Evolutionary conservation across 2,113 vertebrate genomes (phyloP).

Genomic region (Pandion haliaetus): DNA sequence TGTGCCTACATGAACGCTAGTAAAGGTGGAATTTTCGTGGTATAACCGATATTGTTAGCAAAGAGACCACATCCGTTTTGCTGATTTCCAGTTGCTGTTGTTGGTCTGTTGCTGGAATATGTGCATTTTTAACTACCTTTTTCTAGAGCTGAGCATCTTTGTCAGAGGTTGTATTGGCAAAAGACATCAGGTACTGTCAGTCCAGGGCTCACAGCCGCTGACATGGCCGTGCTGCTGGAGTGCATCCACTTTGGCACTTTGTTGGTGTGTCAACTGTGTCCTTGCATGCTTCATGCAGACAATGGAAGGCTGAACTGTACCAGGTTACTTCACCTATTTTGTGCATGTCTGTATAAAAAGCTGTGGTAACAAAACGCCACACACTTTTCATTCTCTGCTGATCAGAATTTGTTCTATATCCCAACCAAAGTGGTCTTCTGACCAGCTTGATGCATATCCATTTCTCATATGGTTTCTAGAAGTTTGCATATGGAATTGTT

Average conservation of each 20-base stretch:
- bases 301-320: background rate
- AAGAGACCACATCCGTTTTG: background rate
- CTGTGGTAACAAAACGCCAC: background rate
- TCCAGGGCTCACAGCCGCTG: background rate
- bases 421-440: background rate
- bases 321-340: background rate
- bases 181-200: background rate
- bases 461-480: background rate
- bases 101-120: background rate
- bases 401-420: background rate
- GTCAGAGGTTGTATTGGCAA: background rate
- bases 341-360: background rate
- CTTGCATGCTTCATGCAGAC: background rate
- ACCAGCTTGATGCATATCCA: background rate
- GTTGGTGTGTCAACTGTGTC: background rate
- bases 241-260: background rate
- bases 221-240: background rate
- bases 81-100: background rate
- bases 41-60: background rate
- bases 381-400: background rate
- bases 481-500: background rate
- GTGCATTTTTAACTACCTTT: background rate
- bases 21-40: background rate
- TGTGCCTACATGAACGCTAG: background rate
- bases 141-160: background rate